phyloP scores from a whole-genome alignment of 2,888 invertebrate species.

The Spilosoma lubricipeda region DNA sequence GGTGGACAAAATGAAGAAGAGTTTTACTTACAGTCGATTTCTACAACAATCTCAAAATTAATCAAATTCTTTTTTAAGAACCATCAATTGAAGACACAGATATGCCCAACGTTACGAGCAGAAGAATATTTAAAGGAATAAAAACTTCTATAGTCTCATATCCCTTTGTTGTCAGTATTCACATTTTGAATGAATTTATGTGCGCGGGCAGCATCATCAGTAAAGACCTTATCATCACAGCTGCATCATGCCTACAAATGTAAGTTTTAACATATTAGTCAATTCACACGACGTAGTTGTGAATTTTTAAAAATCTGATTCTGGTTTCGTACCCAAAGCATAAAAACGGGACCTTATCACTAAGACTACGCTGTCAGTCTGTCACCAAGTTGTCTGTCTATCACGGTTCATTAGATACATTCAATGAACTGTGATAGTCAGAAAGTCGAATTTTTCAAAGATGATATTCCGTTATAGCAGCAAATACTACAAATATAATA shows the following conservation, averaged over 20 bases:
- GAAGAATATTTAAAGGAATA: conserved; percentile 54
- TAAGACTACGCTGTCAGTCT: too few relatives aligned
- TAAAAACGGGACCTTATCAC: too few relatives aligned
- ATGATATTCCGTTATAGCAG: too few relatives aligned
- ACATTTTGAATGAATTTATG: conserved; percentile 50
- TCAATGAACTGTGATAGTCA: too few relatives aligned
- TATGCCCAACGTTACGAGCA: background rate
- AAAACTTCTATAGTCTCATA: conserved; percentile 45
- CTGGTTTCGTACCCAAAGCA: too few relatives aligned
- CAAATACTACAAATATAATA: too few relatives aligned
- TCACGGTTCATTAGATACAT: too few relatives aligned
- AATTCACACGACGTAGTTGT: background rate
- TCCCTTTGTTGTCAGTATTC: conserved; percentile 62
- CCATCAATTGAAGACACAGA: conserved; percentile 10
- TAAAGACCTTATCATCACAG: conserved; percentile 59
- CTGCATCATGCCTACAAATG: conserved; percentile 65
- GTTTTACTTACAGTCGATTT: too few relatives aligned
- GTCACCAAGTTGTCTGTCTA: too few relatives aligned
- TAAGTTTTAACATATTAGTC: conserved; percentile 37
- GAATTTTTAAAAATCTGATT: background rate
- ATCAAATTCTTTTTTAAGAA: conserved; percentile 1
- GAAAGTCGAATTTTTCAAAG: too few relatives aligned
- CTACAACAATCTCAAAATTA: too few relatives aligned
- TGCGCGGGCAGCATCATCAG: conserved; percentile 62
- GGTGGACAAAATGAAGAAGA: too few relatives aligned